phyloP scores from a whole-genome alignment of 2,797 vertebrate species.

The Otolemur crassicaudatus region DNA sequence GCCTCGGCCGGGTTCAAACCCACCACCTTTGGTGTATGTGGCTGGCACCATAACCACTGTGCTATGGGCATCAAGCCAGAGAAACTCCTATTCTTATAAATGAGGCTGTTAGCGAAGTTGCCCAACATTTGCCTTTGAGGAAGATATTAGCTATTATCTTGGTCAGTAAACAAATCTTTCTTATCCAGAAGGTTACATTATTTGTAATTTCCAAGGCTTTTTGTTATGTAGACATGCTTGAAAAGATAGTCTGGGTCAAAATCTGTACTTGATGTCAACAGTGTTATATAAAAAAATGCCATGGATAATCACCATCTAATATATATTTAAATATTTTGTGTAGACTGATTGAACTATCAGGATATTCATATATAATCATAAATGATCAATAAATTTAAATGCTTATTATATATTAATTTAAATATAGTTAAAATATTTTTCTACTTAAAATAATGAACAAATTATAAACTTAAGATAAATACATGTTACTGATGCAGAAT shows the following conservation, averaged over 20 bases:
- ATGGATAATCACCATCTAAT: background rate
- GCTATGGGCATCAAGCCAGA: too few relatives aligned
- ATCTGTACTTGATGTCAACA: background rate
- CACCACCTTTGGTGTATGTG: too few relatives aligned
- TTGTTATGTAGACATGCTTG: background rate
- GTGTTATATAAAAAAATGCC: background rate
- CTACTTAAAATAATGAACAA: background rate
- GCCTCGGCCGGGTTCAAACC: too few relatives aligned
- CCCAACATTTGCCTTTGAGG: background rate
- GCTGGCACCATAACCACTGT: too few relatives aligned
- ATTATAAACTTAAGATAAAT: background rate
- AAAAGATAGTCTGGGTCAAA: background rate
- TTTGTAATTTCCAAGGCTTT: background rate
- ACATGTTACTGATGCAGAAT: background rate
- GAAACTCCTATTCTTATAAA: background rate
- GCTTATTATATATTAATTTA: background rate
- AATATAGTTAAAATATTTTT: background rate
- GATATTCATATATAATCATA: background rate
- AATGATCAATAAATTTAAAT: background rate
- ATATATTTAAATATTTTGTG: background rate
- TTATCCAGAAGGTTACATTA: background rate
- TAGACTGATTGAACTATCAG: background rate
- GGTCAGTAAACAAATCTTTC: background rate
- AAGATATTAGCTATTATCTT: background rate
- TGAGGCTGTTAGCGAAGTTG: background rate